Evolutionary conservation across 2,888 invertebrate genomes (phyloP).

Genomic region (Sminthurides aquaticus): DNA sequence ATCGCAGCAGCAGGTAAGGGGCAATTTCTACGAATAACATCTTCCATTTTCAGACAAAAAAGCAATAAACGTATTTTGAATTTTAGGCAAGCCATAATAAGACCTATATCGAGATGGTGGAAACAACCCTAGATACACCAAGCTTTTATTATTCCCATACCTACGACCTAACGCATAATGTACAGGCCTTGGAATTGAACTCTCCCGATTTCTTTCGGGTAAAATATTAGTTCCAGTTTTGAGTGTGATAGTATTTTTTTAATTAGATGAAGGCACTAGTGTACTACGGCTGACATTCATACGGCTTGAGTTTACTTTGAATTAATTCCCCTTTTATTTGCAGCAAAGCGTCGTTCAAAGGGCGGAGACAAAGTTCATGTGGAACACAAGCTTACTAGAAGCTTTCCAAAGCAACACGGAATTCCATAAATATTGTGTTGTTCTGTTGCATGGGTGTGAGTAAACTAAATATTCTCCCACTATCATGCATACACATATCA

Average conservation of each 20-base stretch:
- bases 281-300: too few species aligned
- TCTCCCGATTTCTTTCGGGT: conserved; percentile 73
- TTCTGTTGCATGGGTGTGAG: conserved; percentile 86
- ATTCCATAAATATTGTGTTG: conserved; percentile 72
- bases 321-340: too few species aligned
- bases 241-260: too few species aligned
- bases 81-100: conserved; percentile 53
- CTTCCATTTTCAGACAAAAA: background rate
- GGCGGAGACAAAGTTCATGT: conserved; percentile 82
- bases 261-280: too few species aligned
- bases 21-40: background rate
- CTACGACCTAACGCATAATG: conserved; percentile 84
- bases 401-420: conserved; percentile 66
- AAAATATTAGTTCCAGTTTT: conserved; percentile 16
- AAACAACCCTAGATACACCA: conserved; percentile 70
- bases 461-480: conserved; percentile 11
- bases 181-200: conserved; percentile 78
- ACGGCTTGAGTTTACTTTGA: too few species aligned
- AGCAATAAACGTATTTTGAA: conserved; percentile 1
- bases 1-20: conserved; percentile 63
- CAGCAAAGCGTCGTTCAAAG: conserved; percentile 67
- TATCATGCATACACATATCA: too few species aligned
- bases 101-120: conserved; percentile 76
- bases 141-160: conserved; percentile 89
- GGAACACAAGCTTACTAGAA: conserved; percentile 78